Evolutionary conservation across 2,113 vertebrate species (phyloP), one percentile per base, ranked within the genome.

Genomic region (Periophthalmodon schlosseri): DNA sequence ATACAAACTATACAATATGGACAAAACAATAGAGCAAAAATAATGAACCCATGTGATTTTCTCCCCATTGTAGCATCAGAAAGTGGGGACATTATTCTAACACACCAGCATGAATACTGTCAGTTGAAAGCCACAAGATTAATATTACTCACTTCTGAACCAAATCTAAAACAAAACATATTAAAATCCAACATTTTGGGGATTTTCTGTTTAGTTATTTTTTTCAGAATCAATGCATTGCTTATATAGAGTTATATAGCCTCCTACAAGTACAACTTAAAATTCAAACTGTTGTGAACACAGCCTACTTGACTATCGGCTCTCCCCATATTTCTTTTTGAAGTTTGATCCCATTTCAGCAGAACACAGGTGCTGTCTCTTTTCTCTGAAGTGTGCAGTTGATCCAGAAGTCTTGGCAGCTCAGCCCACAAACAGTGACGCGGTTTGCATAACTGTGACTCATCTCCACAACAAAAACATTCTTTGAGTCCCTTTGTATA

Each of bases 381-480:
- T 36, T 39, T 63, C 34, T 34, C 28, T 63, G 60, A 63, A 34
- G 60, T 65, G 34, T 65, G 60, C 28, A 8, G 36, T 39, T 60
- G 63, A 65, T 36, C 63, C 63, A 20, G 13, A 65, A 65, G 63
- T 10, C 63, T 65, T 78, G 18, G 6, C 54, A 12, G 21, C 76
- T 68, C 65, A 75, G 49, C 56, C 63, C 64, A 39, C 76, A 78
- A 65, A 76, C 60, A 61, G 36, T 28, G 68, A 46, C 39, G 63
- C 44, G 49, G 24, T 70, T 77, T 76, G 56, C 73, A 57, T 73
- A 69, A 76, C 70, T n/a, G 13, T 84, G 82, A 88, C 20, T 88
- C 74, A 82, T 75, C 56, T 68, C 47, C 44, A 78, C 47, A 75
- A 56, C 46, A 57, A 70, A 56, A 70, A 70, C 72, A 74, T 64